phyloP scores from a whole-genome alignment of 2,888 invertebrate genomes.

The Drosophila prostipennis region DNA sequence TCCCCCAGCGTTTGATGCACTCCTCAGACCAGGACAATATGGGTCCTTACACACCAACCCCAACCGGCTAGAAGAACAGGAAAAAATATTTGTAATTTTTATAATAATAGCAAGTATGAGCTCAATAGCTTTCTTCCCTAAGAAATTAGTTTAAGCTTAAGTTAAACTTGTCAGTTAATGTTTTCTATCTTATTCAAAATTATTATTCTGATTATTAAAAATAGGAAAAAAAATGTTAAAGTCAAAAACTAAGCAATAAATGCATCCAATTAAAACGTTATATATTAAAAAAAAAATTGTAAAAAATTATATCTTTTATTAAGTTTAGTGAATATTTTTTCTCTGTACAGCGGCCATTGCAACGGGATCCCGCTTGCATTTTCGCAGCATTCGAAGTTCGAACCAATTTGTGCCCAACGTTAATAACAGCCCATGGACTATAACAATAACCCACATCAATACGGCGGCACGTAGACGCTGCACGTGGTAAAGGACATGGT shows the following conservation, averaged over 20 bases:
- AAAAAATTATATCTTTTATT: no score
- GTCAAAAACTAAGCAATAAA: no score
- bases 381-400: constrained; percentile 76
- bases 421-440: constrained; percentile 75
- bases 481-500: constrained; percentile 67
- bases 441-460: constrained; percentile 79
- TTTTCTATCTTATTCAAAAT: no score
- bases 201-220: no score
- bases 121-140: neutral
- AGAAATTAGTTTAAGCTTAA: neutral
- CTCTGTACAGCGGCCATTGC: constrained; percentile 38
- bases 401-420: constrained; percentile 75
- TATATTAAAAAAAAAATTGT: no score
- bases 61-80: constrained; percentile 14
- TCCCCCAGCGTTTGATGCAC: constrained; percentile 1
- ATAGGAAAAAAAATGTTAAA: no score
- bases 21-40: constrained; percentile 25
- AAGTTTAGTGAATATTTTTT: no score
- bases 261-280: no score
- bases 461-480: constrained; percentile 70
- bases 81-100: neutral
- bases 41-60: constrained; percentile 37
- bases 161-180: no score
- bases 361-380: constrained; percentile 50
- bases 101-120: no score